phyloP scores from a whole-genome alignment of 2,797 vertebrate species.

The Protonibea diacanthus region DNA sequence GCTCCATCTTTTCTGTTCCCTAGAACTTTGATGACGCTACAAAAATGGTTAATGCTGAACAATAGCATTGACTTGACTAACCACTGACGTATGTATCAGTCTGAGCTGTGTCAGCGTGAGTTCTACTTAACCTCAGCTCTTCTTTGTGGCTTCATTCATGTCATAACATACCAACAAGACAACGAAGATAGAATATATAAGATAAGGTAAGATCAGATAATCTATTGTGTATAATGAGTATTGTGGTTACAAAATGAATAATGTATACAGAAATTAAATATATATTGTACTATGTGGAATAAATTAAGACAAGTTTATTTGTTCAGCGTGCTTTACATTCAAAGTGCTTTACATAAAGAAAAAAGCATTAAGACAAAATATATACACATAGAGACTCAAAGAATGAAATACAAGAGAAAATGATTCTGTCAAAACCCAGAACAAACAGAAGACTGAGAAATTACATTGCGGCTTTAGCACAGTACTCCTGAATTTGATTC shows the following conservation, averaged over 20 bases:
- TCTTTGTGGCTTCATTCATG: background rate
- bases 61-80: background rate
- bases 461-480: too few relatives aligned
- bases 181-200: background rate
- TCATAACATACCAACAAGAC: background rate
- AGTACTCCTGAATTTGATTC: background rate
- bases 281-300: too few relatives aligned
- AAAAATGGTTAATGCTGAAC: background rate
- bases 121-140: background rate
- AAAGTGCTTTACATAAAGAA: background rate
- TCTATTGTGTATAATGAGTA: too few relatives aligned
- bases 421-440: slow-evolving; percentile 10
- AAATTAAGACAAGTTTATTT: too few relatives aligned
- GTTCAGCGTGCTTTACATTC: background rate
- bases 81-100: background rate
- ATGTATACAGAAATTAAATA: too few relatives aligned
- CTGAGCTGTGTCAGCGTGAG: background rate
- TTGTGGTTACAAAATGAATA: too few relatives aligned
- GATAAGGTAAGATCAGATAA: background rate
- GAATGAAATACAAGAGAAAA: background rate
- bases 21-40: background rate
- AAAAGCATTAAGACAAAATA: background rate
- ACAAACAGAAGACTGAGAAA: background rate
- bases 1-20: too few relatives aligned
- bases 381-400: background rate